These are phyloP conservation scores for Melanchra persicariae DNA, from an alignment of 2,888 invertebrate genomes.

Conservation along the genomic window DNA sequence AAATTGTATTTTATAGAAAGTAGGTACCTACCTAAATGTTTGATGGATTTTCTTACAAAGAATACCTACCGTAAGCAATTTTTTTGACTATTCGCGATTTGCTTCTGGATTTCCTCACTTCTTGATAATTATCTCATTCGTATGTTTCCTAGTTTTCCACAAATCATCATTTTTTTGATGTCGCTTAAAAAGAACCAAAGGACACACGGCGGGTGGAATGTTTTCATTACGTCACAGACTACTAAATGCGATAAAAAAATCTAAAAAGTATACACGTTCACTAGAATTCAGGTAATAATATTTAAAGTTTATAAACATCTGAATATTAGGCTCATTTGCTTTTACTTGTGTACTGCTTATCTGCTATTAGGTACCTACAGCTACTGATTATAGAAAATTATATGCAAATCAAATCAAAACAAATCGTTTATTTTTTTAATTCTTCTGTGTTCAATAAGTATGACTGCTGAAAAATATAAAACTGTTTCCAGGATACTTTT, in stretches of 20 bases:
- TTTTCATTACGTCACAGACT: not conserved
- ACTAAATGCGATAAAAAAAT: not conserved
- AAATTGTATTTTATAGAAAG: too few species aligned
- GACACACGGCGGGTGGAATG: not conserved
- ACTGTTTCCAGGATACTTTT: constrained; percentile 66
- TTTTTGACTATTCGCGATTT: too few species aligned
- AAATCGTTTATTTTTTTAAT: too few species aligned
- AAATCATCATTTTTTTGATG: not conserved
- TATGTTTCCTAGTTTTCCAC: not conserved
- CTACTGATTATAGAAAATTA: too few species aligned
- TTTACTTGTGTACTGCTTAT: not conserved
- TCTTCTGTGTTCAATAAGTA: too few species aligned
- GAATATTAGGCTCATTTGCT: not conserved
- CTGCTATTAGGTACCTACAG: too few species aligned
- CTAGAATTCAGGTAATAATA: constrained; percentile 67
- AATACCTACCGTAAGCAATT: too few species aligned
- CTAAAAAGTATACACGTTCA: constrained; percentile 78
- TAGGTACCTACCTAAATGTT: too few species aligned
- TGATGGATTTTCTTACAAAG: too few species aligned
- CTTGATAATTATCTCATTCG: too few species aligned
- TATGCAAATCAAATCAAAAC: too few species aligned
- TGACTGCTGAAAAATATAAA: not conserved
- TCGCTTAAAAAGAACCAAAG: constrained; percentile 3
- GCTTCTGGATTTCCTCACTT: too few species aligned
- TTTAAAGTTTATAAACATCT: not conserved